These are phyloP conservation scores for Xylota sylvarum DNA, from an alignment of 2,888 invertebrate genomes.

Conservation along the genomic window DNA sequence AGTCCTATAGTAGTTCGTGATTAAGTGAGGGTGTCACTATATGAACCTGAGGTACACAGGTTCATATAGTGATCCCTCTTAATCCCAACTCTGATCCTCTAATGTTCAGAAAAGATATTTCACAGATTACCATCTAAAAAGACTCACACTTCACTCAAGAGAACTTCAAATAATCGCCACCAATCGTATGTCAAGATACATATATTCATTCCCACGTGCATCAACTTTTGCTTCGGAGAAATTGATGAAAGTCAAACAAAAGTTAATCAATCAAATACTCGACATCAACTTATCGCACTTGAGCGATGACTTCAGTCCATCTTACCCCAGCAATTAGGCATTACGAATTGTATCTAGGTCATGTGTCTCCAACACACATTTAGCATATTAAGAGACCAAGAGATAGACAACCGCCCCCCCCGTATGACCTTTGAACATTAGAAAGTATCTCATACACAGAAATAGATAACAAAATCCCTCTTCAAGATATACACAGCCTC, in stretches of 20 bases:
- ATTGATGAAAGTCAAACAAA: not conserved
- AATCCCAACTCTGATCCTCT: too few species aligned
- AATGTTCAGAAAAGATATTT: too few species aligned
- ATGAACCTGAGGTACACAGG: too few species aligned
- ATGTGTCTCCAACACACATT: not conserved
- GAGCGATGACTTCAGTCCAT: not conserved
- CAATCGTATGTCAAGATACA: too few species aligned
- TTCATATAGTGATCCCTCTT: too few species aligned
- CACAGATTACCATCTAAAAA: too few species aligned
- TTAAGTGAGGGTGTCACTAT: too few species aligned
- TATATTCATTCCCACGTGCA: not conserved
- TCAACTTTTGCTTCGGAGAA: not conserved
- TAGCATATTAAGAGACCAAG: not conserved
- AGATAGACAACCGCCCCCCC: not conserved
- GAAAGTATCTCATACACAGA: constrained; percentile 6
- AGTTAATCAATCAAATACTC: not conserved
- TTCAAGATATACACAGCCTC: not conserved
- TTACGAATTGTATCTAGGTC: not conserved
- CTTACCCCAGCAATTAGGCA: not conserved
- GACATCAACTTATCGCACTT: not conserved
- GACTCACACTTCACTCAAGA: too few species aligned
- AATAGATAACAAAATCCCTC: not conserved
- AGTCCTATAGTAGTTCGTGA: too few species aligned
- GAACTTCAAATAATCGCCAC: too few species aligned
- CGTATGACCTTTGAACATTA: not conserved